A percentile compares a stretch with the other conserved stretches of the same genome.
Conservation (phyloP, 2,888 invertebrate species). For the Galerucella pusilla region DNA sequence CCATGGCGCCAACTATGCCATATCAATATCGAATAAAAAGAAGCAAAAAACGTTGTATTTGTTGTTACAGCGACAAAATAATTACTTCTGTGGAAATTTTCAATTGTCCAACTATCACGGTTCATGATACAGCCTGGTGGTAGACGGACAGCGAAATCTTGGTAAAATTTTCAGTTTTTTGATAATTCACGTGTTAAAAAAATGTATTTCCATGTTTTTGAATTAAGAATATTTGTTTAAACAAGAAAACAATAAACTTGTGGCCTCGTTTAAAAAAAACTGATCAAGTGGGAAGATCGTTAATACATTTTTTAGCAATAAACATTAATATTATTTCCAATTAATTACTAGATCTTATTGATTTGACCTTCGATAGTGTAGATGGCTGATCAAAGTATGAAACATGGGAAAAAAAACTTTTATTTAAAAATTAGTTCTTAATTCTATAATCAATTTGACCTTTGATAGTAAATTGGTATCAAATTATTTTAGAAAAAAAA, state of each 20-base stretch:
- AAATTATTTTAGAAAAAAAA: too few species aligned
- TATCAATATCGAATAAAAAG: too few species aligned
- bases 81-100: too few species aligned
- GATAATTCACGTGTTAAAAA: too few species aligned
- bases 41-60: too few species aligned
- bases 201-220: too few species aligned
- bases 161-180: too few species aligned
- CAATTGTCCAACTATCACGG: too few species aligned
- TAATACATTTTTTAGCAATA: constrained; percentile 1
- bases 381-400: not conserved
- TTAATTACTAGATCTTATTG: not conserved
- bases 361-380: not conserved
- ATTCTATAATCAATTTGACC: not conserved
- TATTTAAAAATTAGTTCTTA: not conserved
- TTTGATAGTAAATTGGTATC: not conserved
- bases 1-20: too few species aligned
- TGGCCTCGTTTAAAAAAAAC: not conserved
- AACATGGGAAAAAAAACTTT: not conserved
- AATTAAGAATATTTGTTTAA: not conserved
- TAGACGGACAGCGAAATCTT: too few species aligned
- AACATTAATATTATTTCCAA: not conserved
- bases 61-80: too few species aligned
- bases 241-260: not conserved
- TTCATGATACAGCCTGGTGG: too few species aligned
- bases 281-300: not conserved